Conservation (phyloP, 2,113 vertebrate genomes). For the Puffinus mauretanicus region DNA sequence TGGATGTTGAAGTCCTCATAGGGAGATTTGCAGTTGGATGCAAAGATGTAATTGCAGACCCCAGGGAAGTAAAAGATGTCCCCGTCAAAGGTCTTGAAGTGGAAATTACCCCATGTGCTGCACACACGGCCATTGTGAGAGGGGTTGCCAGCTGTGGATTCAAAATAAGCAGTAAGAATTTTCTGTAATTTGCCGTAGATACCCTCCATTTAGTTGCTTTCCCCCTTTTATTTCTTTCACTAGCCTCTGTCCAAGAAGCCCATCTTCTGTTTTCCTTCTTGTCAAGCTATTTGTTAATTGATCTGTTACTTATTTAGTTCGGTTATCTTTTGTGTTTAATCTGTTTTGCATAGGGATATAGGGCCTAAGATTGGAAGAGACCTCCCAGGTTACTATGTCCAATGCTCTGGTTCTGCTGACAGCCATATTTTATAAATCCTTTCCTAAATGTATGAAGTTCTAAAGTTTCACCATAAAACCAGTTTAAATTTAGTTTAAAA, state of each 20-base stretch:
- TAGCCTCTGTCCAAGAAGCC: not conserved
- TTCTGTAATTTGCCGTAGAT: not conserved
- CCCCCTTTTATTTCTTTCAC: not conserved
- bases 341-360: not conserved
- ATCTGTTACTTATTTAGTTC: not conserved
- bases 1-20: constrained; percentile 88
- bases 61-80: constrained; percentile 83
- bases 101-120: constrained; percentile 89
- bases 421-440: not conserved
- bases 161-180: not conserved
- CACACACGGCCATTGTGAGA: constrained; percentile 82
- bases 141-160: constrained; percentile 69
- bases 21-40: constrained; percentile 74
- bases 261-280: not conserved
- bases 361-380: not conserved
- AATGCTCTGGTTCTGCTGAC: not conserved
- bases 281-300: not conserved
- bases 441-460: not conserved
- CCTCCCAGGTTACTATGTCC: not conserved
- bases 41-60: constrained; percentile 83
- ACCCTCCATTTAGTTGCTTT: not conserved
- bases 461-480: not conserved
- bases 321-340: not conserved
- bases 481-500: not conserved
- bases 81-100: constrained; percentile 90